A percentile compares a stretch with the other conserved stretches of the same genome.
These are phyloP conservation scores for Cheumatopsyche charites DNA, from an alignment of 1,140 invertebrate genomes.

Conservation along the genomic window DNA sequence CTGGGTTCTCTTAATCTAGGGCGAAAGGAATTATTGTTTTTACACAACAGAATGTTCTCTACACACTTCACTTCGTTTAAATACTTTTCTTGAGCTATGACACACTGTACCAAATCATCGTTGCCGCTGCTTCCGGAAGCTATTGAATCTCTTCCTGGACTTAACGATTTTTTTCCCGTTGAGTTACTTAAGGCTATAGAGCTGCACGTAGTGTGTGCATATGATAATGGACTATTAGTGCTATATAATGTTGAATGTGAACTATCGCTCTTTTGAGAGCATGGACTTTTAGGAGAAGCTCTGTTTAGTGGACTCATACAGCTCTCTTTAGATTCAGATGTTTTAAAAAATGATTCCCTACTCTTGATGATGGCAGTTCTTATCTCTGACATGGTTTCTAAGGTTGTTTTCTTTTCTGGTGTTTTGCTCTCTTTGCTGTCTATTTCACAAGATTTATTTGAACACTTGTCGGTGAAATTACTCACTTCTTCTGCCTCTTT, in stretches of 20 bases:
- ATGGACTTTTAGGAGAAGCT: conserved; percentile 40
- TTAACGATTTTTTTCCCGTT: conserved; percentile 58
- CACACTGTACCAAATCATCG: conserved; percentile 55
- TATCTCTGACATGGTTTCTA: conserved; percentile 19
- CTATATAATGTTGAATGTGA: conserved; percentile 51
- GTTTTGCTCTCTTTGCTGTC: conserved; percentile 39
- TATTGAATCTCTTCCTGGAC: conserved; percentile 58
- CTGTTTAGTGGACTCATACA: conserved; percentile 42
- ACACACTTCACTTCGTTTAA: conserved; percentile 61
- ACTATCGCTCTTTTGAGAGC: conserved; percentile 45
- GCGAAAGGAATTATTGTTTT: conserved; percentile 52
- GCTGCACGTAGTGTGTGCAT: conserved; percentile 61
- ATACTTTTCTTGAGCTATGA: conserved; percentile 62
- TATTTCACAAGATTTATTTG: conserved; percentile 35
- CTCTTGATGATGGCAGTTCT: conserved; percentile 40
- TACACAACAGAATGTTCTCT: conserved; percentile 58
- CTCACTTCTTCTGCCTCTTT: conserved; percentile 22
- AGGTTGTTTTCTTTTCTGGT: conserved; percentile 40
- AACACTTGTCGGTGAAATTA: conserved; percentile 38
- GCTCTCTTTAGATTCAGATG: conserved; percentile 30
- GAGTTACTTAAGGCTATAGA: conserved; percentile 62
- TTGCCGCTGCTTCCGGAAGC: conserved; percentile 48
- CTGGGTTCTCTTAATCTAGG: conserved; percentile 42
- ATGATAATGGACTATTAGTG: conserved; percentile 57
- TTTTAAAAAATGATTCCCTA: conserved; percentile 47